These are phyloP conservation scores for Whitmania pigra DNA, from an alignment of 1,140 invertebrate species.

Conservation along the genomic window DNA sequence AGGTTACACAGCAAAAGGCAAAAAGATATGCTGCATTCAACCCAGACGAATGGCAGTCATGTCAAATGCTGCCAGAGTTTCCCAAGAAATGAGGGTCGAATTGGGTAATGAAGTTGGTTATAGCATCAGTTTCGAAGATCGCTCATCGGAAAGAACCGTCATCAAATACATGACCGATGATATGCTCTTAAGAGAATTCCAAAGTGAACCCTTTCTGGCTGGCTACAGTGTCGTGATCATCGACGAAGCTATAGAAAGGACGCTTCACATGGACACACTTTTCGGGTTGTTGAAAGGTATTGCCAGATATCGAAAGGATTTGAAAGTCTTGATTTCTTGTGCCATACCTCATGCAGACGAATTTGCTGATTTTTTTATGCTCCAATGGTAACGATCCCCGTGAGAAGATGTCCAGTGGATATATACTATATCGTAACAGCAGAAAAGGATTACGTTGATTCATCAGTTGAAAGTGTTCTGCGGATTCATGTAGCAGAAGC, in stretches of 20 bases:
- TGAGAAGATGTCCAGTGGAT: constrained; percentile 66
- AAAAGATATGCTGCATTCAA: constrained; percentile 66
- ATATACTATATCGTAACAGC: constrained; percentile 98
- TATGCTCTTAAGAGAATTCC: constrained; percentile 88
- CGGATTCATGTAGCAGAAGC: constrained; percentile 92
- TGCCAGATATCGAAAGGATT: constrained; percentile 73
- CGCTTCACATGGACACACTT: constrained; percentile 90
- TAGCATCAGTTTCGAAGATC: constrained; percentile 66
- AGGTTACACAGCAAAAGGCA: constrained; percentile 54
- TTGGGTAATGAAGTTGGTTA: constrained; percentile 60
- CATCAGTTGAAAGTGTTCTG: constrained; percentile 84
- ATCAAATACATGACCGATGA: constrained; percentile 99
- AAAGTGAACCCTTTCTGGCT: constrained; percentile 85
- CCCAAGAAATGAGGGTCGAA: constrained; percentile 59
- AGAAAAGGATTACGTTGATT: constrained; percentile 95
- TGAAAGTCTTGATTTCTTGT: constrained; percentile 92
- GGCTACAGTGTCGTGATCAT: constrained; percentile 96
- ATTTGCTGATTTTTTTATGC: constrained; percentile 96
- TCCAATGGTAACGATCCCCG: constrained; percentile 92
- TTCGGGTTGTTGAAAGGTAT: constrained; percentile 98
- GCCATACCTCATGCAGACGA: constrained; percentile 96
- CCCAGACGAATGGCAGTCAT: constrained; percentile 64
- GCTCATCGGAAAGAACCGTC: constrained; percentile 56
- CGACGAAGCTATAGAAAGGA: constrained; percentile 97
- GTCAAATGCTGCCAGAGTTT: constrained; percentile 73